phyloP scores from a whole-genome alignment of 2,888 invertebrate species.

The Candidula unifasciata region DNA sequence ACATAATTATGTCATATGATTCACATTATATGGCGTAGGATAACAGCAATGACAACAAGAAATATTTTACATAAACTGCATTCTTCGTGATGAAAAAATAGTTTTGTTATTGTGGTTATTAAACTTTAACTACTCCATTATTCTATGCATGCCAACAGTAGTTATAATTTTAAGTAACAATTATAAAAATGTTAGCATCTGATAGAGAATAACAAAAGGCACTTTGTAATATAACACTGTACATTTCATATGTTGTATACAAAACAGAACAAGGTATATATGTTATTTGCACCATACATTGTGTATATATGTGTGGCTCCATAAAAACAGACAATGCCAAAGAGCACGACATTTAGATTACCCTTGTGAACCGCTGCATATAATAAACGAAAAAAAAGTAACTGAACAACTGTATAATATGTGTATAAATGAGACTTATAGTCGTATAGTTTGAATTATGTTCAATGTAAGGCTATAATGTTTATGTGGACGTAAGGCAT shows the following conservation, averaged over 20 bases:
- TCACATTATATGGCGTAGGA: too few relatives aligned
- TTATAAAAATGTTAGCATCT: too few relatives aligned
- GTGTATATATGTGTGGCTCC: conserved; percentile 9
- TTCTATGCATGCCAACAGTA: too few relatives aligned
- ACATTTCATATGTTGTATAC: background rate
- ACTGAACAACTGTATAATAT: background rate
- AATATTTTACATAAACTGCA: too few relatives aligned
- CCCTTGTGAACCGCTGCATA: background rate
- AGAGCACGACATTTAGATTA: background rate
- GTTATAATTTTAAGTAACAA: too few relatives aligned
- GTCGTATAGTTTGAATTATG: background rate
- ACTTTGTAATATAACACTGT: conserved; percentile 24
- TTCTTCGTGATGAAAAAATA: too few relatives aligned
- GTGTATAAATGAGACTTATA: background rate
- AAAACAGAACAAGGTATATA: background rate
- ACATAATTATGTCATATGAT: too few relatives aligned
- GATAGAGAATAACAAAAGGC: conserved; percentile 7
- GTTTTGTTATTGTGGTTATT: too few relatives aligned
- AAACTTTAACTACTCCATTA: too few relatives aligned
- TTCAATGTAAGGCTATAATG: too few relatives aligned
- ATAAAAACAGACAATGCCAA: background rate
- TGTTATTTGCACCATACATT: background rate
- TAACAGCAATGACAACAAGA: too few relatives aligned
- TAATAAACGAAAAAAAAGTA: background rate
- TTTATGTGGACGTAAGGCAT: too few relatives aligned